Conservation (phyloP, 2,888 invertebrate genomes). For the Nephrotoma flavescens region DNA sequence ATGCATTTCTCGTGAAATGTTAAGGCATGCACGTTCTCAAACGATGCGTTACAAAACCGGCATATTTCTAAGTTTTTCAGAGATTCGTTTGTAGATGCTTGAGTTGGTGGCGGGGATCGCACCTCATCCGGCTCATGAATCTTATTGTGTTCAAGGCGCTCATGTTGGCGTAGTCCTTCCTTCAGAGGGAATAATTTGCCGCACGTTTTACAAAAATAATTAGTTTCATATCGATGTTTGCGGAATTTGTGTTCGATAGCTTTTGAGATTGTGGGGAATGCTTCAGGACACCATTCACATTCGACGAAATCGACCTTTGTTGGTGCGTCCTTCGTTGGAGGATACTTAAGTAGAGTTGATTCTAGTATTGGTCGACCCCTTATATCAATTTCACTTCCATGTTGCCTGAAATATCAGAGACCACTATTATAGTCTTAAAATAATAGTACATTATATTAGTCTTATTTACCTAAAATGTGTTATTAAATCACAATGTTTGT, state of each 20-base stretch:
- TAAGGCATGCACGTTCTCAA: constrained; percentile 9
- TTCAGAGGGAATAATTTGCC: constrained; percentile 54
- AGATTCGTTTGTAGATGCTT: background rate
- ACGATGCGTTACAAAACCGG: constrained; percentile 8
- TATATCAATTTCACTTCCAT: constrained; percentile 43
- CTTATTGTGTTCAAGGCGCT: constrained; percentile 13
- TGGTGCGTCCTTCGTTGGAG: constrained; percentile 23
- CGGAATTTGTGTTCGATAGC: constrained; percentile 54
- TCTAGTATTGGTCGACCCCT: constrained; percentile 23
- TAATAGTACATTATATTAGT: background rate
- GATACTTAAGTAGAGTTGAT: constrained; percentile 21
- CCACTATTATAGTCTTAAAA: background rate
- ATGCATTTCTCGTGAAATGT: constrained; percentile 9
- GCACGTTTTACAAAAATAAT: constrained; percentile 50
- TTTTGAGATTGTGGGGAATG: constrained; percentile 41
- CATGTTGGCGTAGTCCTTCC: constrained; percentile 22
- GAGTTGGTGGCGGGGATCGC: background rate
- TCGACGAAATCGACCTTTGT: constrained; percentile 25
- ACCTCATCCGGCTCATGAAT: constrained; percentile 1
- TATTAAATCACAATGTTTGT: constrained; percentile 7
- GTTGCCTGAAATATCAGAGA: constrained; percentile 34
- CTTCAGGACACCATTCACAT: constrained; percentile 46
- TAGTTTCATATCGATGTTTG: constrained; percentile 45
- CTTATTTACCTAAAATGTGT: constrained; percentile 9
- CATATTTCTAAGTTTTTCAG: background rate